Conservation (phyloP, 2,888 invertebrate genomes). For the Elaeidobius kamerunicus region DNA sequence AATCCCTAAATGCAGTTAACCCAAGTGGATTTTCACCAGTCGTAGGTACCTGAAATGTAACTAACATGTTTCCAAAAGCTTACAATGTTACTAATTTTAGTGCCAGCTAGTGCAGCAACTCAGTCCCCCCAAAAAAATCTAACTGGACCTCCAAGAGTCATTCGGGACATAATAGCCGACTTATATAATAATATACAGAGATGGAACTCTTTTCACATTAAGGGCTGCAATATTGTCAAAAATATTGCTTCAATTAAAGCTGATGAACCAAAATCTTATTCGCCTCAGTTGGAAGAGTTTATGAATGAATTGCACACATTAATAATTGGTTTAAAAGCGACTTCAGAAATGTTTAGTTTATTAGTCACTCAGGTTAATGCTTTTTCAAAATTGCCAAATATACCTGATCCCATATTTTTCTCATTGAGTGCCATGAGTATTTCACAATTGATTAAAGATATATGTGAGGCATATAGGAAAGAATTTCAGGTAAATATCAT, state of each 20-base stretch:
- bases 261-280: slow-evolving; percentile 33
- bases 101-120: slow-evolving; percentile 46
- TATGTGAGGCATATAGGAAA: slow-evolving; percentile 46
- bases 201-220: slow-evolving; percentile 53
- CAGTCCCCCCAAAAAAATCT: slow-evolving; percentile 51
- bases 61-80: no score
- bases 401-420: slow-evolving; percentile 43
- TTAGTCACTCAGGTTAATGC: slow-evolving; percentile 43
- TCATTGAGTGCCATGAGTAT: slow-evolving; percentile 41
- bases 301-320: slow-evolving; percentile 38
- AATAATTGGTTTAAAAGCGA: slow-evolving; percentile 37
- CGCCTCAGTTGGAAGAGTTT: slow-evolving; percentile 35
- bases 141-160: slow-evolving; percentile 55
- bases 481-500: slow-evolving; percentile 51
- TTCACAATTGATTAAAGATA: slow-evolving; percentile 36
- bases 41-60: no score
- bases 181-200: slow-evolving; percentile 53
- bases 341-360: slow-evolving; percentile 38
- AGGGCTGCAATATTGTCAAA: slow-evolving; percentile 49
- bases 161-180: slow-evolving; percentile 57
- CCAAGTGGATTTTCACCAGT: slow-evolving; percentile 38
- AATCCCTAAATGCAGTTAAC: no score
- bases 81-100: slow-evolving; percentile 37
- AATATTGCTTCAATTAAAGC: slow-evolving; percentile 45
- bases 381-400: slow-evolving; percentile 43